Percentiles rank a stretch among this genome's conserved stretches.
phyloP scores from a whole-genome alignment of 2,888 invertebrate species.

The Tholera decimalis region DNA sequence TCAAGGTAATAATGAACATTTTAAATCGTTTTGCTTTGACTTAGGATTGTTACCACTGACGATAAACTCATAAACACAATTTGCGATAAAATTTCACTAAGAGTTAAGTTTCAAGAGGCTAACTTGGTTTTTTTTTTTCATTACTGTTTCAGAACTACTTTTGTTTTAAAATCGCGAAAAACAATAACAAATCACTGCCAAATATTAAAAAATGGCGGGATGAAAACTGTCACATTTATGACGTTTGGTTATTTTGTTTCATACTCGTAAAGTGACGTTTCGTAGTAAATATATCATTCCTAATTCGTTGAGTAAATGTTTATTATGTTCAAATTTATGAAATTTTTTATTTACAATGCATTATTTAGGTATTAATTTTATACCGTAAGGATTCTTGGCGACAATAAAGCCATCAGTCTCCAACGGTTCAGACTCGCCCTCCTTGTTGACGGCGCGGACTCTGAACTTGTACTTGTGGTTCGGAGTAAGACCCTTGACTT shows the following conservation, averaged over 20 bases:
- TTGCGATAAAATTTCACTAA: not conserved
- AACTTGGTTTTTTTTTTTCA: not conserved
- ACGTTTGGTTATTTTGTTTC: no score
- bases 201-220: conserved; percentile 51
- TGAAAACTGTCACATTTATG: not conserved
- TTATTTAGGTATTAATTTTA: conserved; percentile 53
- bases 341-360: not conserved
- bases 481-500: conserved; percentile 97
- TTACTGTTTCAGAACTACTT: not conserved
- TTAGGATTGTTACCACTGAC: not conserved
- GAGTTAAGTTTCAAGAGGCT: not conserved
- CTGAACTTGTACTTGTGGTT: conserved; percentile 99
- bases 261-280: conserved; percentile 33
- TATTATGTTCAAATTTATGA: no score
- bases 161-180: not conserved
- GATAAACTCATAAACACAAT: not conserved
- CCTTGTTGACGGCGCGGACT: conserved; percentile 99
- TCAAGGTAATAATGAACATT: conserved; percentile 12
- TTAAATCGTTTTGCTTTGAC: not conserved
- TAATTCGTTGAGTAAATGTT: no score
- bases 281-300: not conserved
- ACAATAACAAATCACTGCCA: conserved; percentile 61
- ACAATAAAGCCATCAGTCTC: conserved; percentile 97
- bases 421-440: conserved; percentile 99
- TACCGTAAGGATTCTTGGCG: conserved; percentile 99